Evolutionary conservation across 2,113 vertebrate genomes (phyloP), one percentile per base, ranked within the genome.

Genomic region (Saguinus midas): DNA sequence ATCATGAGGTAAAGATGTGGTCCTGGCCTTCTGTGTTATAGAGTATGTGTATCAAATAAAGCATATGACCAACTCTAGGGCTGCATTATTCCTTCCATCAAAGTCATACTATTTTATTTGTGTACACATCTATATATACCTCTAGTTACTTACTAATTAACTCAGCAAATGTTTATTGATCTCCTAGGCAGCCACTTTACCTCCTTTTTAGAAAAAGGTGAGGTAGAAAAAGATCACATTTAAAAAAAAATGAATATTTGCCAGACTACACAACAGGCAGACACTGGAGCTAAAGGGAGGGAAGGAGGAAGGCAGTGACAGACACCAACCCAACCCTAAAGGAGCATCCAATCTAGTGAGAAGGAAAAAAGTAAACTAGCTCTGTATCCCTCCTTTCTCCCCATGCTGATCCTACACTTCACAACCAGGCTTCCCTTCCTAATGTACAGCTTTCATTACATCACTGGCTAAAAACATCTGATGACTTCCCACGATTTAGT

Each of bases 131-230:
- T 90, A 70, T 20, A 61, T 40, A 73, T 48, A 80, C 27, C 16
- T 75, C 66, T 91, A 73, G 14, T 87, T 8, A 27, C 84, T 90
- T 84, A 91, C 52, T 92, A 95, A 93, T 86, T 84, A 64, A 87
- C 48, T 97, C 58, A 93, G 48, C 37, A 96, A 97, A 97, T 50
- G 86, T 66, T 80, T 81, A 91, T 4, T 97, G 83, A 90, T n/a
- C 32, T 93, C 58, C 37, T 91, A 89, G 10, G 55, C 45, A 95
- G n/a, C 45, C 40, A 87, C 66, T 27, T 85, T 72, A 90, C 35
- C 12, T 55, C 32, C 29, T 70, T 91, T 91, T 89, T 57, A 93
- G 82, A 95, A 87, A 70, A 96, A 87, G 32, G 25, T 27, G 11
- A 96, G 2, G 17, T 18, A 96, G 25, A 90, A 94, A 94, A 97